A percentile compares a stretch with the other conserved stretches of the same genome.
Evolutionary conservation across 1,140 invertebrate genomes (phyloP).

Genomic region (Whitmania pigra): DNA sequence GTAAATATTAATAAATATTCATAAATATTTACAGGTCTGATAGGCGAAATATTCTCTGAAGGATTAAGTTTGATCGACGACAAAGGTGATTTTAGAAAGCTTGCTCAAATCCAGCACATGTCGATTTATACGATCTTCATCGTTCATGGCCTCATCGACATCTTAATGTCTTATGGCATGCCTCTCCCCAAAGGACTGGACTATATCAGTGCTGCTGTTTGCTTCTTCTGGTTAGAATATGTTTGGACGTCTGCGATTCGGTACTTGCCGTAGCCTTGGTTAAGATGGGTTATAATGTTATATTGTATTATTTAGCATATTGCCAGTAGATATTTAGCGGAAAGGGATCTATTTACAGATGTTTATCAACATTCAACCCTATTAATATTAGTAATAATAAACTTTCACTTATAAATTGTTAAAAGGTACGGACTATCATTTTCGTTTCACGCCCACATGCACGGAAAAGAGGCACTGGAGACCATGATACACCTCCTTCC

Average conservation of each 20-base stretch:
- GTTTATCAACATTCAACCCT: too few relatives aligned
- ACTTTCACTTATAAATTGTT: neutral
- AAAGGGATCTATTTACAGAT: too few relatives aligned
- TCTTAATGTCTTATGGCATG: slow-evolving; percentile 24
- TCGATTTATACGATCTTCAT: slow-evolving; percentile 29
- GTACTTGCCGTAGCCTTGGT: too few relatives aligned
- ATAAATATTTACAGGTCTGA: slow-evolving; percentile 25
- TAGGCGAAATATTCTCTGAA: slow-evolving; percentile 27
- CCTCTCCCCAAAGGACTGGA: slow-evolving; percentile 21
- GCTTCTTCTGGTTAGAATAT: slow-evolving; percentile 26
- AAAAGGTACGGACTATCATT: slow-evolving; percentile 15
- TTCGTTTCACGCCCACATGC: slow-evolving; percentile 19
- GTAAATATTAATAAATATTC: too few relatives aligned
- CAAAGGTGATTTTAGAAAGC: slow-evolving; percentile 26
- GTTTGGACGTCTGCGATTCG: neutral
- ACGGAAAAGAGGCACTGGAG: slow-evolving; percentile 18
- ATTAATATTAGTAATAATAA: too few relatives aligned
- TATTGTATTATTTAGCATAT: too few relatives aligned
- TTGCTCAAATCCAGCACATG: slow-evolving; percentile 27
- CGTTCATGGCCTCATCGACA: slow-evolving; percentile 25
- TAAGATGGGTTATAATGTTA: too few relatives aligned
- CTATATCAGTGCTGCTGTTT: slow-evolving; percentile 24
- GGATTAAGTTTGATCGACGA: slow-evolving; percentile 18
- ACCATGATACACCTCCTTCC: slow-evolving; percentile 16
- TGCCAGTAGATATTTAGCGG: too few relatives aligned